Base-by-base conservation (phyloP, 2,113 vertebrate genomes). In the Phrynosoma platyrhinos region DNA sequence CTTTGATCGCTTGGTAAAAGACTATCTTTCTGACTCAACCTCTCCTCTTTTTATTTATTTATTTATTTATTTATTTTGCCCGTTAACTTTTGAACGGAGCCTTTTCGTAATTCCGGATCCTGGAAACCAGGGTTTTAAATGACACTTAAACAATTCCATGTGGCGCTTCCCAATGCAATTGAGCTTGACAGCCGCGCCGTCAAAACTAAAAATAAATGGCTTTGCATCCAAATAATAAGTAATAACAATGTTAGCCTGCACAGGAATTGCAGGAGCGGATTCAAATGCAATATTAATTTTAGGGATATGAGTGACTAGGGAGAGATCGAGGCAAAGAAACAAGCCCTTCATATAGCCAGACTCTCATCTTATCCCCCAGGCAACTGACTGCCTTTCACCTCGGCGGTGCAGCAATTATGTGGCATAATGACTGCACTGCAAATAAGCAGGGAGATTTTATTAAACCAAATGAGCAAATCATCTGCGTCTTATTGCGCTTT, bases 381-480 rank as follows among this genome's bases (percentile, higher is more conserved):
- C 98, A 97, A 98, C 96, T 96, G 97, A 97, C 98, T 97, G 97
- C 97, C 98, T 98, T 97, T 98, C 98, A 98, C 98, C 98, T 98
- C 98, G 92, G 96, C 96, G 91, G 97, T 97, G 84, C 95, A 95
- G 98, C 98, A 99, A 99, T 99, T 99, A 99, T 97, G 97, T 95
- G 98, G 97, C 98, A 98, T 98, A 99, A 99, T 98, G 98, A 98
- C 97, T 98, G 98, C 98, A 96, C 97, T 98, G 98, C 97, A 98
- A 98, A 99, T 99, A 98, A 98, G 98, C 98, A 98, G 96, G 95
- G 98, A 98, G 98, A 99, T 99, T 99, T 99, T 98, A 99, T 99
- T 99, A 99, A 99, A 99, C 98, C 98, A 99, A 99, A 99, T 99
- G 98, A 99, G 98, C 98, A 98, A 98, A 98, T 98, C 98, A 98